Evolutionary conservation across 2,888 invertebrate genomes (phyloP).

Genomic region (Sepiola atlantica): DNA sequence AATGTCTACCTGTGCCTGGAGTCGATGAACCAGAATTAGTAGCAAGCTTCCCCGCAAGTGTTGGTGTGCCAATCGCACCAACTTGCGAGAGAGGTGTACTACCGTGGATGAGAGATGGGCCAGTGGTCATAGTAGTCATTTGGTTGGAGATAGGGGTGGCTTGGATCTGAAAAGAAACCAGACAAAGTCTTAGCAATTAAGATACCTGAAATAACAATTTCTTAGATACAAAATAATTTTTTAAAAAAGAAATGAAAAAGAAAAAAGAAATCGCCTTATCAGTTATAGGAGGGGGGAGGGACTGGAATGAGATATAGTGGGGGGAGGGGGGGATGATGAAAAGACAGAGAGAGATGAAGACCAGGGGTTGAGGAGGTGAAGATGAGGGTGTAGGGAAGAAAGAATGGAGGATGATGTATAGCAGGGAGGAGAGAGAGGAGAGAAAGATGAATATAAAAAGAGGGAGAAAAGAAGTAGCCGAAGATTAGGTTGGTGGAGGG

Average conservation of each 20-base stretch:
- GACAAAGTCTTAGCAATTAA: constrained; percentile 35
- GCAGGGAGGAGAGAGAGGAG: too few species aligned
- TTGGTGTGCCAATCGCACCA: constrained; percentile 82
- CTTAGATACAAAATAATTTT: constrained; percentile 48
- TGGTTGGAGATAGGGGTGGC: constrained; percentile 58
- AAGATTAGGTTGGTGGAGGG: too few species aligned
- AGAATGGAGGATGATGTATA: too few species aligned
- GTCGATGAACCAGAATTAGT: constrained; percentile 45
- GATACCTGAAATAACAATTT: neutral
- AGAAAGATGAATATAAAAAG: too few species aligned
- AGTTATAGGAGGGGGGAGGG: neutral
- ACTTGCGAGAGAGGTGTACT: constrained; percentile 91
- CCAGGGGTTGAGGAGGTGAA: too few species aligned
- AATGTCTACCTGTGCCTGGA: constrained; percentile 50
- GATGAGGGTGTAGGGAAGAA: too few species aligned
- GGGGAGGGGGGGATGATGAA: too few species aligned
- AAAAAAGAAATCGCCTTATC: neutral
- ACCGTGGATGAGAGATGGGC: constrained; percentile 80
- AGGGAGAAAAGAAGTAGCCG: too few species aligned
- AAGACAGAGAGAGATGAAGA: too few species aligned
- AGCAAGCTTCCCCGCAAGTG: constrained; percentile 68
- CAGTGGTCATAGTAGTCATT: constrained; percentile 53
- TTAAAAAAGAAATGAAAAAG: too few species aligned
- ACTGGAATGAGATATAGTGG: too few species aligned
- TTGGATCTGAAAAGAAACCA: constrained; percentile 64